Base-by-base conservation (phyloP, 1,140 invertebrate species). In the Bombus confusus region DNA sequence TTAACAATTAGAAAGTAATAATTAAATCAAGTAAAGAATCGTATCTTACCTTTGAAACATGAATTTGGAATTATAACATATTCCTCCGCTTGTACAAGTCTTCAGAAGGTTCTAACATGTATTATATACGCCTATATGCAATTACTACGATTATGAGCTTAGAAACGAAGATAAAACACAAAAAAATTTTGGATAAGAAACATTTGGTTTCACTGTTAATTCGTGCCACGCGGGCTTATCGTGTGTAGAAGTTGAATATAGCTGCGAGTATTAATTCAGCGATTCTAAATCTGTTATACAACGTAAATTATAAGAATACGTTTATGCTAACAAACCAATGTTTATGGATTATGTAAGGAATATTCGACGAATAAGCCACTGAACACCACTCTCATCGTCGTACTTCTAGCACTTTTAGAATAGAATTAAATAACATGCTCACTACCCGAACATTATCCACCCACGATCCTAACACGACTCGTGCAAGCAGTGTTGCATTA, bases 181-280 rank as follows among this genome's bases (percentile, higher is more conserved):
- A 3, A 57, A 37, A 43, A 34, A 12, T 59, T 34, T 8, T 9
- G 5, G 1, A 62, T 22, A 64, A 31, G 31, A 31, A 85, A 80
- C 31, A 72, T 47, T 72, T 72, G 37, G 31, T 68, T 59, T 85
- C 57, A 73, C 52, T 73, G 25, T 80, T 39, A 57, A 69, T 82
- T 83, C 28, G 66, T 83, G 85, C 73, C 85, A 86, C 85, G 85
- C 85, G 85, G 80, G 80, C 85, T 86, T 62, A 71, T 85, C 79
- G 79, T 37, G 13, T 57, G 71, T 74, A 68, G 13, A 34, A 52
- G 13, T 81, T 80, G 84, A 85, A 85, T 57, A 80, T 80, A 85
- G 83, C 71, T 43, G 34, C 78, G 37, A 74, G n/a, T 78, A 68
- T 22, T 62, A 83, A 72, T 78, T 34, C 37, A 71, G 37, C 66